A percentile compares a stretch with the other conserved stretches of the same genome.
Evolutionary conservation across 2,888 invertebrate genomes (phyloP).

Genomic region (Nyleta sp.): DNA sequence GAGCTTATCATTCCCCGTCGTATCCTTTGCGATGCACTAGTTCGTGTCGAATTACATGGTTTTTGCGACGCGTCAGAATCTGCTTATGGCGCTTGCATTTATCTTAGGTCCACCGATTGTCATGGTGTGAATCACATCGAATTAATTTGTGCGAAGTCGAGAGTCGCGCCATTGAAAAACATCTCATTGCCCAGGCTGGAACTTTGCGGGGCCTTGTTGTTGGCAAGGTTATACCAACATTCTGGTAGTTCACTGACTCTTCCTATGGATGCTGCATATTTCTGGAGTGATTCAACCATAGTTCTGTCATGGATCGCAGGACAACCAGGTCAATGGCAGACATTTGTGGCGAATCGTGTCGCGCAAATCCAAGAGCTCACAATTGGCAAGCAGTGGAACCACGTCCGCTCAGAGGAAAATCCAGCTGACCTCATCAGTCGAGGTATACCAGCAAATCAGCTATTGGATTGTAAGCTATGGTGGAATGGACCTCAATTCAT

Average conservation of each 20-base stretch:
- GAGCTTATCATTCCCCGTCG: slow-evolving; percentile 4
- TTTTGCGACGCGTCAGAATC: slow-evolving; percentile 43
- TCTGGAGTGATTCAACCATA: slow-evolving; percentile 69
- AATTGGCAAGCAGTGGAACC: slow-evolving; percentile 6
- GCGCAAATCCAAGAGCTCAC: slow-evolving; percentile 25
- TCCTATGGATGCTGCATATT: slow-evolving; percentile 31
- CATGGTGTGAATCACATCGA: background rate
- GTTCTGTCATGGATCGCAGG: slow-evolving; percentile 65
- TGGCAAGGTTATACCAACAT: background rate
- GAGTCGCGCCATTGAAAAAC: slow-evolving; percentile 2
- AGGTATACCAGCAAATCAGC: background rate
- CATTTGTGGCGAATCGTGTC: slow-evolving; percentile 32
- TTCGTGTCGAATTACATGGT: slow-evolving; percentile 5
- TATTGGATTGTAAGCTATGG: slow-evolving; percentile 18
- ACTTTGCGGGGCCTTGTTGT: background rate
- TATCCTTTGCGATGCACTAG: background rate
- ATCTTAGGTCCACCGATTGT: slow-evolving; percentile 2
- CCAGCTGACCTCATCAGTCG: slow-evolving; percentile 25
- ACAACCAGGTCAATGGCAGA: slow-evolving; percentile 29
- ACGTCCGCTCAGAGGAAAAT: slow-evolving; percentile 42
- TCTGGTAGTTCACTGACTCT: background rate
- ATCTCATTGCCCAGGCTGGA: slow-evolving; percentile 10
- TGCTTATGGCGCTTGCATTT: slow-evolving; percentile 23
- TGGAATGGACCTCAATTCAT: slow-evolving; percentile 38
- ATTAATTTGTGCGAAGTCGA: slow-evolving; percentile 16